These are phyloP conservation scores for Rhagoletis zephyria DNA, from an alignment of 1,140 invertebrate species.

Conservation along the genomic window DNA sequence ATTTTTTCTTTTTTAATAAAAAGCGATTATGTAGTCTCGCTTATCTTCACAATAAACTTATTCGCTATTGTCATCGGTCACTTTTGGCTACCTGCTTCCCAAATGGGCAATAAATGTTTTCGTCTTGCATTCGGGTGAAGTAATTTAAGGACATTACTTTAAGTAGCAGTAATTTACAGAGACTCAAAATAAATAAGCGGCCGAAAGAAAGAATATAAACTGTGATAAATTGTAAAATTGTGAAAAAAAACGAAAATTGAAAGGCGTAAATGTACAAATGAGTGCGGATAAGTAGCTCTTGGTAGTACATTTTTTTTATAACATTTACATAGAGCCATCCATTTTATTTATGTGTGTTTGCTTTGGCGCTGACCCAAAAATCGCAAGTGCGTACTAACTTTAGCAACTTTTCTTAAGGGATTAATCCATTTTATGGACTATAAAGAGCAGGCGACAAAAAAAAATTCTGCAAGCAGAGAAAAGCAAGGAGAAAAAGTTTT, in stretches of 20 bases:
- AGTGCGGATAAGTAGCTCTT: neutral
- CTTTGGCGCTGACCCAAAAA: neutral
- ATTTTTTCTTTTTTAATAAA: neutral
- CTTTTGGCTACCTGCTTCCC: constrained; percentile 7
- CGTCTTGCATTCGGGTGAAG: neutral
- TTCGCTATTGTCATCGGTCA: neutral
- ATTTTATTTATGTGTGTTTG: neutral
- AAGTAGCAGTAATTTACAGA: neutral
- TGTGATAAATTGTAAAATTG: neutral
- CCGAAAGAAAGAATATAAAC: neutral
- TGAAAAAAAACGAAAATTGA: neutral
- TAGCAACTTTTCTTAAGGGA: neutral
- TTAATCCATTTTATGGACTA: neutral
- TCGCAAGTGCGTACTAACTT: neutral
- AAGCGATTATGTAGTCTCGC: neutral
- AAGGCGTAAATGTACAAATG: neutral
- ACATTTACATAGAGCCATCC: neutral
- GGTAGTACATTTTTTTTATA: neutral
- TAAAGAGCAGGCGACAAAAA: neutral
- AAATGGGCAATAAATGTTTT: neutral
- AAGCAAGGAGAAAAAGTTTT: neutral
- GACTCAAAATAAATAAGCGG: neutral
- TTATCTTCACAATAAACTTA: neutral
- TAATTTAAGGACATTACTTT: neutral
- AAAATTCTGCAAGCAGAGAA: neutral